A percentile compares a stretch with the other conserved stretches of the same genome.
phyloP scores from a whole-genome alignment of 1,140 invertebrate genomes.

The Bombus difficillimus region DNA sequence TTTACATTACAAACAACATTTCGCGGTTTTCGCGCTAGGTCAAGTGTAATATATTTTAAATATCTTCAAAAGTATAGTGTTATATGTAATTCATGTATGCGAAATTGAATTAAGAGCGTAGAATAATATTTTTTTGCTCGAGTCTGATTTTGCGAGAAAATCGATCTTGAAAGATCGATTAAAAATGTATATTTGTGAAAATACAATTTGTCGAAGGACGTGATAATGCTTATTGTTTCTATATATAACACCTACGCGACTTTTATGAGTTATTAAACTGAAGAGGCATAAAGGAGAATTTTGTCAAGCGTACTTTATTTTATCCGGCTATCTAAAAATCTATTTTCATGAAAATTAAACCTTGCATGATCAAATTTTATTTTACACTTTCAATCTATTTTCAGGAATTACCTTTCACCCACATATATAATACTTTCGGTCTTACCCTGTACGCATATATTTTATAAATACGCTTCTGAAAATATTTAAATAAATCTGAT shows the following conservation, averaged over 20 bases:
- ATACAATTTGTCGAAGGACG: too few species aligned
- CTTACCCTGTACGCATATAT: neutral
- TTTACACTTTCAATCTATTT: neutral
- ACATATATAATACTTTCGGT: neutral
- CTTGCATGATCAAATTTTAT: neutral
- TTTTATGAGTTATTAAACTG: neutral
- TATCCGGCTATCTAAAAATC: neutral
- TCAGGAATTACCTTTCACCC: neutral
- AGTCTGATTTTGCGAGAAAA: too few species aligned
- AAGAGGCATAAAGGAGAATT: neutral
- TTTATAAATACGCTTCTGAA: neutral
- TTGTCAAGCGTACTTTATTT: neutral
- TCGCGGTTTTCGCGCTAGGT: neutral
- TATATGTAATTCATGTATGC: too few species aligned
- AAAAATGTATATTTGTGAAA: too few species aligned
- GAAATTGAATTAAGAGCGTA: too few species aligned
- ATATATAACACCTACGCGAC: neutral
- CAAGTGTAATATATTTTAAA: neutral
- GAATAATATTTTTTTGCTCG: too few species aligned
- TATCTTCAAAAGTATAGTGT: neutral
- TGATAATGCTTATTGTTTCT: neutral
- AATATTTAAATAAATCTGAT: neutral
- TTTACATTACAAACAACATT: neutral
- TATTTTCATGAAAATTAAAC: neutral
- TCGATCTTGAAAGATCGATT: too few species aligned